Base-by-base conservation (phyloP, 2,113 vertebrate species). In the Lethenteron reissneri region DNA sequence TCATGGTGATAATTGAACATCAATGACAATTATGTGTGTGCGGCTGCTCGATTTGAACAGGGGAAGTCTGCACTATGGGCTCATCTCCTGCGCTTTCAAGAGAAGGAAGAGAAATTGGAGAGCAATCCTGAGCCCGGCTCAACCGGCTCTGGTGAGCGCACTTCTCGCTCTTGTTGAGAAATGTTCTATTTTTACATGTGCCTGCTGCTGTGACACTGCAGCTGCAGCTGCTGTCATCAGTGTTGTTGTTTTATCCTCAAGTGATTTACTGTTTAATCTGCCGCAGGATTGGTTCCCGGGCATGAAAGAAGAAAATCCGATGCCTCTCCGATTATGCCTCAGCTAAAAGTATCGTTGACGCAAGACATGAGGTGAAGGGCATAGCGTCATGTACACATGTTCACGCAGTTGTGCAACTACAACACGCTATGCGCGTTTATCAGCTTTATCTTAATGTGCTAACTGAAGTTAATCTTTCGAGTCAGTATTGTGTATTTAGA, bases 61-160 rank as follows among this genome's bases (percentile, higher is more conserved):
- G 94, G 94, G 19, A 97, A 97, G 76, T 99, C 94, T 71, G 94
- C 94, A 58, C 82, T 99, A 77, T 99, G 94, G 94, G 95, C 94
- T 57, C 94, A 99, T 78, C 78, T 99, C 71, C 80, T 94, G 75
- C 94, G 96, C 78, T 99, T 94, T 75, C 83, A 92, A 75, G 92
- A 99, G 78, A 92, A 85, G 73, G 86, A 91, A 73, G 88, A 96
- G 81, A 88, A 88, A 80, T 41, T 41, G 41, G 94, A 85, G 72
- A 82, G 79, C 76, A 81, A 83, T 56, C 86, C 86, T 11, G 85
- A 88, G 4, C 87, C 85, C 71, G 83, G 87, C 77, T 80, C 95
- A 74, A 85, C 83, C 75, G 85, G 84, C 74, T 84, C 91, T 80
- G 90, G 90, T 97, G 79, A 77, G 59, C 25, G n/a, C n/a, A 68